Base-by-base conservation (phyloP, 2,113 vertebrate species). In the Sus scrofa region DNA sequence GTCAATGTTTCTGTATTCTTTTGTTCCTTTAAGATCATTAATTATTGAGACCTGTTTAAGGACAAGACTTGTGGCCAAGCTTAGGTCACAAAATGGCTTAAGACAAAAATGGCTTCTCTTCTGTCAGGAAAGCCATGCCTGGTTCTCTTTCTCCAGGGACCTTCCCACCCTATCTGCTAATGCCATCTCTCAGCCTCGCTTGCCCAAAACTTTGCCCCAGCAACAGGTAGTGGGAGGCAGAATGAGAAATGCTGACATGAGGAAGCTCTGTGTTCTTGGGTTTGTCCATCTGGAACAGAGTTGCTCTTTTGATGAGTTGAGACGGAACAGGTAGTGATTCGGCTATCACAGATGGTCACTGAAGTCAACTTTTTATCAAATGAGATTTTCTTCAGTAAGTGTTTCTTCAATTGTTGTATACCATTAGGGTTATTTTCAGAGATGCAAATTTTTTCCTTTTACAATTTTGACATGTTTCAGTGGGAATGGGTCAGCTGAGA, bases 361-460 rank as follows among this genome's bases (percentile, higher is more conserved):
- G 4, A 58, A 58, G 24, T 58, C n/a, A 58, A 81, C 32, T 82
- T 83, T 15, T 78, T 86, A 39, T 34, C 8, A 5, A 78, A 37
- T 56, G 8, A 34, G 8, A 54, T 91, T 77, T 92, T 85, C 58
- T 96, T 95, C 65, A 90, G 18, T 93, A 89, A 86, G 52, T 83
- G 52, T 83, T 86, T 88, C 58, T 77, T 85, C 60, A 79, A 92
- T 96, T 86, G 62, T 18, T 39, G 1, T 44, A 58, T 86, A 34
- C 86, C 68, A 74, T 68, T 44, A 18, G 56, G 90, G 86, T 52
- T 37, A 34, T 91, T 96, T 96, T 37, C n/a, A 85, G 86, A 79
- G 44, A 50, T 4, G 26, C 34, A 24, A 62, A 37, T 30, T 65
- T 67, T 86, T 74, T 81, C 77, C 79, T 83, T 85, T 84, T 44